phyloP scores from a whole-genome alignment of 2,113 vertebrate genomes.

The Neomonachus schauinslandi region DNA sequence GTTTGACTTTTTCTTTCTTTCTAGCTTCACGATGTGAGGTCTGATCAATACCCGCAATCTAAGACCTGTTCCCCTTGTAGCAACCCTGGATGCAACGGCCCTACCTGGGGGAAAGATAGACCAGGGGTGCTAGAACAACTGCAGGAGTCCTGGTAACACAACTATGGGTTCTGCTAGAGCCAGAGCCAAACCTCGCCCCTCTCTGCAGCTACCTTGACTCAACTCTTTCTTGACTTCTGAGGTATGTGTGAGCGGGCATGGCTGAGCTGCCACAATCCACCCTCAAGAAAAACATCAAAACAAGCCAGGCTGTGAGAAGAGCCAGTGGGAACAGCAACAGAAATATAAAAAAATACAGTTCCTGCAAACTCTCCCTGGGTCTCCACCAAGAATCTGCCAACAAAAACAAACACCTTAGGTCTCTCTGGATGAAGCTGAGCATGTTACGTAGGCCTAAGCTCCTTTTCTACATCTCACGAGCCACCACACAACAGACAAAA shows the following conservation, averaged over 20 bases:
- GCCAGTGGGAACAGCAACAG: neutral
- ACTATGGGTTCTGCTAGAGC: neutral
- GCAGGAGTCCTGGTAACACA: neutral
- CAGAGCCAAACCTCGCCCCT: neutral
- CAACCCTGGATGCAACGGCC: neutral
- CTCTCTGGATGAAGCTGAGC: neutral
- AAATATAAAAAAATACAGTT: neutral
- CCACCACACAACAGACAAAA: neutral
- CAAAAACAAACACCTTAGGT: neutral
- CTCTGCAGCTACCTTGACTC: neutral
- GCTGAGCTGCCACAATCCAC: neutral
- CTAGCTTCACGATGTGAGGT: neutral
- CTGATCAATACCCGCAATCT: neutral
- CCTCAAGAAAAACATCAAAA: neutral
- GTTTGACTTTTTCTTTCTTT: neutral
- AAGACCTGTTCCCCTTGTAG: neutral
- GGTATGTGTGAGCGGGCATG: neutral
- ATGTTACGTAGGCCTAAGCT: fast-evolving
- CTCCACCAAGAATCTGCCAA: neutral
- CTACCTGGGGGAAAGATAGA: neutral
- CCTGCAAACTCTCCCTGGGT: neutral
- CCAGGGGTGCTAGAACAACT: neutral
- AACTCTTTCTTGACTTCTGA: neutral
- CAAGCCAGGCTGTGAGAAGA: neutral
- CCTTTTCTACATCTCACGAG: neutral